phyloP scores from a whole-genome alignment of 1,140 invertebrate genomes.

The Pachypsylla venusta region DNA sequence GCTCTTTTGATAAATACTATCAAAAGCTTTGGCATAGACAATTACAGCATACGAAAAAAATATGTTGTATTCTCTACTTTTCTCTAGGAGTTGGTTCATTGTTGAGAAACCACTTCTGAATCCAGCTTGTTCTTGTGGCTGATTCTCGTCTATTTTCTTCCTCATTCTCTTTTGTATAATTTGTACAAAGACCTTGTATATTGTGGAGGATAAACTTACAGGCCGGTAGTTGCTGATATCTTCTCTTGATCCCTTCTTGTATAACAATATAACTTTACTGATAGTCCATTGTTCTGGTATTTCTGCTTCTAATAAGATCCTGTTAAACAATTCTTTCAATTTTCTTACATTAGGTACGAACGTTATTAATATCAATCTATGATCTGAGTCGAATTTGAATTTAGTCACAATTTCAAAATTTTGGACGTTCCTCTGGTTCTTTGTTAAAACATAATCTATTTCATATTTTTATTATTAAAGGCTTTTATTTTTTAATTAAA shows the following conservation, averaged over 20 bases:
- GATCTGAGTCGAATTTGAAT: neutral
- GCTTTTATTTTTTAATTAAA: no score
- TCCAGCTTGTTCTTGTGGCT: neutral
- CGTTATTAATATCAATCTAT: neutral
- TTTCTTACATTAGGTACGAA: neutral
- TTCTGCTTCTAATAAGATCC: neutral
- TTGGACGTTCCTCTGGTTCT: neutral
- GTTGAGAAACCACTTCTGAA: neutral
- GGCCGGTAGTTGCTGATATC: conserved; percentile 4
- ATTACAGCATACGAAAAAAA: neutral
- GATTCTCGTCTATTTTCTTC: conserved; percentile 1
- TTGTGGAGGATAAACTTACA: no score
- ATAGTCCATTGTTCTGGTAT: conserved; percentile 8
- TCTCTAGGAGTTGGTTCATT: conserved; percentile 6
- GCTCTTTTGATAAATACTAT: neutral
- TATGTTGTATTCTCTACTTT: neutral
- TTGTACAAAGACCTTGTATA: no score
- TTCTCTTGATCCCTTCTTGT: conserved; percentile 3
- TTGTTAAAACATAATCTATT: neutral
- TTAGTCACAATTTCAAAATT: neutral
- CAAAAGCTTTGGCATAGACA: neutral
- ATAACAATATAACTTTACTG: conserved; percentile 1
- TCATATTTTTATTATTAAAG: neutral
- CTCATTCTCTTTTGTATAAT: neutral
- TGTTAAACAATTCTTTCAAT: neutral